These are phyloP conservation scores for Salvelinus fontinalis DNA, from an alignment of 2,113 vertebrate genomes.

Conservation along the genomic window DNA sequence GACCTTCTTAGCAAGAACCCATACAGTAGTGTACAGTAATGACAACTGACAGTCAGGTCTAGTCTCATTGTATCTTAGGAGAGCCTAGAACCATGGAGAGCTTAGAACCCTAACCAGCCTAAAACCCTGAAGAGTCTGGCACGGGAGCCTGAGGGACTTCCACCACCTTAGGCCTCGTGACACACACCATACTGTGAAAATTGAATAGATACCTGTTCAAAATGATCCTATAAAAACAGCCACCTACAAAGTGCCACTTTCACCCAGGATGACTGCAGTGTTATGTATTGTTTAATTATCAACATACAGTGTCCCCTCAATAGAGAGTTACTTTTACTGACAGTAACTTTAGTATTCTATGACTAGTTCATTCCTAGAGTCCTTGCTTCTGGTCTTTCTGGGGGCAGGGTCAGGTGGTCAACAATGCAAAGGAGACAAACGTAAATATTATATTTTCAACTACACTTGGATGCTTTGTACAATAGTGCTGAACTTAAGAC, in stretches of 20 bases:
- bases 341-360: too few species aligned
- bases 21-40: too few species aligned
- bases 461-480: slow-evolving; percentile 74
- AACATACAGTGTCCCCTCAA: too few species aligned
- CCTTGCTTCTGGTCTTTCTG: slow-evolving; percentile 53
- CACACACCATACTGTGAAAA: slow-evolving; percentile 43
- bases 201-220: slow-evolving; percentile 42
- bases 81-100: too few species aligned
- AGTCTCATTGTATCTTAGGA: too few species aligned
- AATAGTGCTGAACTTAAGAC: slow-evolving; percentile 78
- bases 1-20: too few species aligned
- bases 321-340: too few species aligned
- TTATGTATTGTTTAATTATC: too few species aligned
- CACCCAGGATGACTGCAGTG: neutral
- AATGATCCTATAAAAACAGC: slow-evolving; percentile 29
- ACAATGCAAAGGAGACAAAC: slow-evolving; percentile 55
- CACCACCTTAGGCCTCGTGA: slow-evolving; percentile 34
- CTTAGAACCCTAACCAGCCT: too few species aligned
- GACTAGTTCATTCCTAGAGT: slow-evolving; percentile 28
- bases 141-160: slow-evolving; percentile 39
- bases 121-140: slow-evolving; percentile 27
- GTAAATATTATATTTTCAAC: slow-evolving; percentile 63
- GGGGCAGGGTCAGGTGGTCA: slow-evolving; percentile 32
- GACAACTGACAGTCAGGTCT: too few species aligned
- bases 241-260: too few species aligned